Evolutionary conservation across 2,113 vertebrate genomes (phyloP), one percentile per base, ranked within the genome.

Genomic region (Orthonyx spaldingii): DNA sequence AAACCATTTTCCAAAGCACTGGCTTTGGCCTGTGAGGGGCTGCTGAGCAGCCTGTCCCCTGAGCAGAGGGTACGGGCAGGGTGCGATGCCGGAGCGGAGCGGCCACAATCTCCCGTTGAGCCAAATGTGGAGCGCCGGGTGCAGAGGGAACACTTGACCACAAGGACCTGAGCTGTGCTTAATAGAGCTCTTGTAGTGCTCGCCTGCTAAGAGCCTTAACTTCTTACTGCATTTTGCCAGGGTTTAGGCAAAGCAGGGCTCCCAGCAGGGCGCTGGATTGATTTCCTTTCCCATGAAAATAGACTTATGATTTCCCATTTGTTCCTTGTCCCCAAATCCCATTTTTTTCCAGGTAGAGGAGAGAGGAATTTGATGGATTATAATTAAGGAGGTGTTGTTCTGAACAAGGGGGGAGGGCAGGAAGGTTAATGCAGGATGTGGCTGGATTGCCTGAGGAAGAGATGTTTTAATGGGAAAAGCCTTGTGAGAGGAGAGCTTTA

Each of bases 281-380:
- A 93, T 96, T 96, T 95, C 80, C 79, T 93, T 95, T 95, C 94
- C 94, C 92, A 88, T 49, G 90, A 81, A 96, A 96, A 93, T 71
- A 90, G 76, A 95, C 83, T 95, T 93, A 95, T 0, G 44, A 61
- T 76, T 86, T 86, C 9, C 5, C 64, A 37, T 86, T 90, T 84
- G 83, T 89, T 95, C 85, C 85, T 87, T 84, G 85, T 86, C 64
- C 79, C 52, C 76, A 95, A 61, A 95, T 92, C 92, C 56, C 68
- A n/a, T 94, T 93, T 71, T 74, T 77, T 86, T 47, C 52, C 85
- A 93, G 88, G 93, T 70, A 66, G 47, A 90, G 39, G 35, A 89
- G n/a, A 88, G 47, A 87, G 76, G 79, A 80, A 90, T 92, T 94
- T 75, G 76, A 37, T 21, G 76, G 95, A 94, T 97, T 96, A 92